Conservation (phyloP, 2,113 vertebrate genomes). For the Heterotilapia buettikoferi region DNA sequence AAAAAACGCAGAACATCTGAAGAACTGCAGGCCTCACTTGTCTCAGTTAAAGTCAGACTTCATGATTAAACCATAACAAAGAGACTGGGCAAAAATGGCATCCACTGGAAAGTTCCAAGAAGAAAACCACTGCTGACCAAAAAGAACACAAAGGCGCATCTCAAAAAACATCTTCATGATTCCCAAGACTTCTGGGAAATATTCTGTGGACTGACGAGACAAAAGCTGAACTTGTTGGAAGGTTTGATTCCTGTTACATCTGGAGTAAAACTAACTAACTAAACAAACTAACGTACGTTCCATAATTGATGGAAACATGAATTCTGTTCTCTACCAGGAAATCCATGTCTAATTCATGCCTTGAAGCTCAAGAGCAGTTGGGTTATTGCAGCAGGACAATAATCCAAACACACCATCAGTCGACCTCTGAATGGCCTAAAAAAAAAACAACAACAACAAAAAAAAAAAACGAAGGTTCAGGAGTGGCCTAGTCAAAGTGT, state of each 20-base stretch:
- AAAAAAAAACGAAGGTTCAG: background rate
- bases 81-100: background rate
- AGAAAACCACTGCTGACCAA: background rate
- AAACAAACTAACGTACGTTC: background rate
- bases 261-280: background rate
- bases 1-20: background rate
- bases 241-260: background rate
- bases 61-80: background rate
- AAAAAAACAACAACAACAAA: background rate
- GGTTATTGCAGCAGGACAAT: background rate
- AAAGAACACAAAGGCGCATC: background rate
- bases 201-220: background rate
- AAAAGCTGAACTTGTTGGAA: background rate
- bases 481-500: background rate
- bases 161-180: background rate
- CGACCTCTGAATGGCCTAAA: background rate
- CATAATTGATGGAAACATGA: background rate
- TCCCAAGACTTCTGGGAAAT: background rate
- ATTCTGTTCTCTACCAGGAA: background rate
- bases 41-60: background rate
- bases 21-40: background rate
- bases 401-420: background rate
- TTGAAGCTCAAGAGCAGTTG: background rate
- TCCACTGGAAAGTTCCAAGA: background rate
- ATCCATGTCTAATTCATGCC: background rate